These are phyloP conservation scores for Oxycera nigricornis DNA, from an alignment of 2,888 invertebrate genomes.

Conservation along the genomic window DNA sequence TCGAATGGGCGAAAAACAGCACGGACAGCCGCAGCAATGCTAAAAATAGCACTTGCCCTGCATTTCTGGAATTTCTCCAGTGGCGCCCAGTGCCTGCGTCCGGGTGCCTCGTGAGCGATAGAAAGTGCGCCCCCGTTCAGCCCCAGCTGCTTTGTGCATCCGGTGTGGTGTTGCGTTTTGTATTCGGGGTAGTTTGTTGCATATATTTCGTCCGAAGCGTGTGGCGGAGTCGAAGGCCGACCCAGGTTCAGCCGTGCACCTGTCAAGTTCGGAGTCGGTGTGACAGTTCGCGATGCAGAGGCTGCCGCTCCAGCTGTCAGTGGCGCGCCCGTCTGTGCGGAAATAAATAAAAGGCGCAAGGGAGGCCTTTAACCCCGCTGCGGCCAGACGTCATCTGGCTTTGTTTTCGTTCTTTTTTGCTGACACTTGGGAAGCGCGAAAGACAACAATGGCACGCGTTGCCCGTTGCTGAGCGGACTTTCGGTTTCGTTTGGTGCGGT, in stretches of 20 bases:
- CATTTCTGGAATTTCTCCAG: constrained; percentile 5
- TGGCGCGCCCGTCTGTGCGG: constrained; percentile 12
- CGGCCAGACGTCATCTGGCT: constrained; percentile 7
- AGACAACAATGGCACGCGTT: constrained; percentile 21
- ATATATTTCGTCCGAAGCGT: neutral
- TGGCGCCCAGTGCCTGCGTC: neutral
- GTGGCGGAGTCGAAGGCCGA: neutral
- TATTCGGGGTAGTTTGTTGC: neutral
- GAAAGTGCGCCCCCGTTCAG: neutral
- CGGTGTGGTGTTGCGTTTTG: too few relatives aligned
- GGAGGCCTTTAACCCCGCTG: constrained; percentile 36
- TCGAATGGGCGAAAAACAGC: neutral
- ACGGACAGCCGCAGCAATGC: neutral
- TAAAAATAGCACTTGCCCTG: constrained; percentile 11
- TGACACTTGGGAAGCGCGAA: constrained; percentile 26
- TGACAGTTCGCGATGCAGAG: neutral
- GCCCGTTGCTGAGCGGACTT: neutral
- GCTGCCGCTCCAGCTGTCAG: constrained; percentile 16
- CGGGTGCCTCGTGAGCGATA: neutral
- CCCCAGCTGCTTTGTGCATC: neutral
- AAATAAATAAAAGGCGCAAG: constrained; percentile 23
- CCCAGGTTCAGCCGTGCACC: neutral
- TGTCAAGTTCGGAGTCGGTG: neutral
- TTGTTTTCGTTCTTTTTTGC: constrained; percentile 19
- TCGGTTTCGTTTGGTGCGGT: neutral